Conservation (phyloP, 1,140 invertebrate species). For the Globodera rostochiensis region DNA sequence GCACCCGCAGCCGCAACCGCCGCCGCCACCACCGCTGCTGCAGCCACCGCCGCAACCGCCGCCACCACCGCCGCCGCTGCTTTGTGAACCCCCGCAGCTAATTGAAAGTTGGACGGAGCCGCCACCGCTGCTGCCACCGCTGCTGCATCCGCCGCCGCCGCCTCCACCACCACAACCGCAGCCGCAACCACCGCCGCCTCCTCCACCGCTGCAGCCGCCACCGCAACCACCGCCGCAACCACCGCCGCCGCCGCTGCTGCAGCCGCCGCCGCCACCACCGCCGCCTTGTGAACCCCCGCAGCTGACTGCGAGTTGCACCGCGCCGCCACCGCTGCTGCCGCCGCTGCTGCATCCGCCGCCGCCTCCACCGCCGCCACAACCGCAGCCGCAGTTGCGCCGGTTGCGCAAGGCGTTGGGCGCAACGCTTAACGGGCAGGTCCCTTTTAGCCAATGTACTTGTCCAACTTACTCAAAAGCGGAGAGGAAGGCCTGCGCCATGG, state of each 20-base stretch:
- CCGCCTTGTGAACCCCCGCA: neutral
- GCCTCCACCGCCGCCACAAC: neutral
- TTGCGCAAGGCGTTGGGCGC: neutral
- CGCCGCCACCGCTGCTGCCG: no score
- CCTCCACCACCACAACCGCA: neutral
- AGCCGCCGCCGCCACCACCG: neutral
- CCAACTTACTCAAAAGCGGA: neutral
- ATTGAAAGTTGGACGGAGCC: neutral
- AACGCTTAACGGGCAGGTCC: neutral
- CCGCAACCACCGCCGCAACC: no score
- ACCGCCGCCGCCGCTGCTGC: neutral
- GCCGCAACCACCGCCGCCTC: neutral
- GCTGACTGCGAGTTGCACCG: neutral
- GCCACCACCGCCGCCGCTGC: conserved; percentile 6
- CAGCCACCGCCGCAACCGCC: conserved; percentile 21
- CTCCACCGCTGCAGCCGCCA: no score
- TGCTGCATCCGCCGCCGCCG: no score
- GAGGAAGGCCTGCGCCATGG: neutral
- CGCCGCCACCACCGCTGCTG: neutral
- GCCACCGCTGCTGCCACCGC: neutral
- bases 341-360: no score
- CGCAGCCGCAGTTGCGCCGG: neutral
- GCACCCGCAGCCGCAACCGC: neutral
- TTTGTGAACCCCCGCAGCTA: neutral
- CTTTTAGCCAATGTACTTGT: neutral